Evolutionary conservation across 1,140 invertebrate genomes (phyloP).

Genomic region (Armadillidium nasatum): DNA sequence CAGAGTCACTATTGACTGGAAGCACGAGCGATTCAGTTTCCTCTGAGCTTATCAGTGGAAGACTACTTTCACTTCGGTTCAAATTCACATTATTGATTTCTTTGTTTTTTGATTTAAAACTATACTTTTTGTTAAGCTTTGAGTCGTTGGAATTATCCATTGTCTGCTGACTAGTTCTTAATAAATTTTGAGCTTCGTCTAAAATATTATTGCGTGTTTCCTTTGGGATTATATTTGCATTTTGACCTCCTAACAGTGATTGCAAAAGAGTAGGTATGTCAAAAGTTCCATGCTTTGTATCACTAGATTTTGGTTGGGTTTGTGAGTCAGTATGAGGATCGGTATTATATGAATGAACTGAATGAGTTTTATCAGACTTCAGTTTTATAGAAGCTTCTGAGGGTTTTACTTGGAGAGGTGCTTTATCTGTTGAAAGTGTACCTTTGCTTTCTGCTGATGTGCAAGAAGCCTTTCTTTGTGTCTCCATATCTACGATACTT

Average conservation of each 20-base stretch:
- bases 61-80: constrained; percentile 37
- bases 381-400: neutral
- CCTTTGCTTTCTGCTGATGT: neutral
- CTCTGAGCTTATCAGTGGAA: constrained; percentile 35
- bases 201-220: neutral
- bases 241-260: constrained; percentile 10
- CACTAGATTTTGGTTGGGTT: neutral
- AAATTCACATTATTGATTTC: neutral
- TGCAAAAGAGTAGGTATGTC: constrained; percentile 22
- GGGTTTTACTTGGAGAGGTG: neutral
- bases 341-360: neutral
- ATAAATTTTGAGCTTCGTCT: neutral
- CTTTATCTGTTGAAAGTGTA: neutral
- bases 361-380: neutral
- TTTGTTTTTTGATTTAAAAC: neutral
- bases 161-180: neutral
- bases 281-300: constrained; percentile 19
- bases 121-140: neutral
- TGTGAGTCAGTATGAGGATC: neutral
- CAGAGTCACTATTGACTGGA: neutral
- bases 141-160: neutral
- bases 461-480: no score
- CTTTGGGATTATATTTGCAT: constrained; percentile 17
- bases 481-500: neutral
- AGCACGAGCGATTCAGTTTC: constrained; percentile 19